phyloP scores from a whole-genome alignment of 1,140 invertebrate genomes.

The Trypoxylus dichotomus region DNA sequence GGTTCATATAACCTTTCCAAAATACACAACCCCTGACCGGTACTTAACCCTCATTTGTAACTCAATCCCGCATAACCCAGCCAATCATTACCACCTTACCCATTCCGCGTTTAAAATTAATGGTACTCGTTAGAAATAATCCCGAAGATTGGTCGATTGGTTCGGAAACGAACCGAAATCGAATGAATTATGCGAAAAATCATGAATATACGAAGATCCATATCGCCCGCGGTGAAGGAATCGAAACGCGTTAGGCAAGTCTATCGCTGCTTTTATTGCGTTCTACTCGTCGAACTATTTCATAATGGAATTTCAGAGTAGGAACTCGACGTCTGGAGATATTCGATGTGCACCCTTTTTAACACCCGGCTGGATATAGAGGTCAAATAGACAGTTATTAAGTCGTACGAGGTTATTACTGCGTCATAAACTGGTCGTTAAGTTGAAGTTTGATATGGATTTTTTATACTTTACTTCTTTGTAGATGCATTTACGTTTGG shows the following conservation, averaged over 20 bases:
- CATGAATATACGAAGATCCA: background rate
- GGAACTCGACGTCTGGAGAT: background rate
- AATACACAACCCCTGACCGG: too few relatives aligned
- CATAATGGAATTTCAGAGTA: background rate
- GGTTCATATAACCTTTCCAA: too few relatives aligned
- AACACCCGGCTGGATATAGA: background rate
- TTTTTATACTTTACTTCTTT: background rate
- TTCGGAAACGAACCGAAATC: too few relatives aligned
- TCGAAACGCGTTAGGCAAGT: background rate
- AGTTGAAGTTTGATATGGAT: background rate
- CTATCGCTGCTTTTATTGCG: background rate
- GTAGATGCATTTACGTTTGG: background rate
- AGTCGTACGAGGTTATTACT: background rate
- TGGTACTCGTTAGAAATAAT: too few relatives aligned
- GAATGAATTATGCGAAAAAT: background rate
- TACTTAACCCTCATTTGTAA: too few relatives aligned
- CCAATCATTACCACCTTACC: too few relatives aligned
- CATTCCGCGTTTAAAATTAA: too few relatives aligned
- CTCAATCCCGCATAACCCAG: too few relatives aligned
- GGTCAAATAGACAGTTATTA: background rate
- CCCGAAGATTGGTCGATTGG: too few relatives aligned
- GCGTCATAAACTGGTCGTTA: background rate
- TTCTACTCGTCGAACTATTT: background rate
- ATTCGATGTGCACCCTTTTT: background rate
- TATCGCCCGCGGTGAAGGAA: background rate